Base-by-base conservation (phyloP, 2,113 vertebrate species). In the Pao palembangensis region DNA sequence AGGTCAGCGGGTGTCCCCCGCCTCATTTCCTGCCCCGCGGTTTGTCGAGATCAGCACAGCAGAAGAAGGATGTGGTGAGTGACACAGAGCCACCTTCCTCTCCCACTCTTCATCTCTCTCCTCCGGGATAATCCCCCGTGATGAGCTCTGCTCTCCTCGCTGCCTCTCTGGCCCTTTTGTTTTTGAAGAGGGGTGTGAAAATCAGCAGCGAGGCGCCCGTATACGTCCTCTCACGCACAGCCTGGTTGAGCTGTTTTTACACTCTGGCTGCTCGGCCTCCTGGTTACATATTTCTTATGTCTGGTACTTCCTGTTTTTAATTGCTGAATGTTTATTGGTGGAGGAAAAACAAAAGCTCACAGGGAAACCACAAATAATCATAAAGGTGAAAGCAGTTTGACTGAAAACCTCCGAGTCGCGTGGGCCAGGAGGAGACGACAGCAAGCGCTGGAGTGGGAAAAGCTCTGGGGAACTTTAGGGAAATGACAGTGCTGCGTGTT, bases 21-120 rank as follows among this genome's bases (percentile, higher is more conserved):
- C 71, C 75, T 88, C 73, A 81, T 87, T 85, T 88, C 85, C 81
- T 83, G 74, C 77, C 64, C 81, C 69, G 73, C 63, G 43, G 80
- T 69, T 71, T 57, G 77, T 71, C 54, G 60, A 61, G 64, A 73
- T 52, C 62, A 61, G 50, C 46, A 8, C 53, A 14, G 2, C 59
- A 34, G 52, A 54, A 67, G 75, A 75, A 65, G 65, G 64, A 84
- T 55, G 48, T 41, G 61, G 48, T 61, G 71, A 56, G 69, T 71
- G 67, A 43, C 59, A 48, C 70, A 70, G 46, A 19, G 4, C 8
- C 68, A 58, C 70, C 63, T 61, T 62, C 44, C 59, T 67, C 57
- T 80, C 66, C 57, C 56, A 21, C 31, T 51, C 62, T 52, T 34
- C 44, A 52, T 73, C 75, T 69, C 64, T 58, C 59, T 66, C 76